phyloP scores from a whole-genome alignment of 1,140 invertebrate genomes.

The Neodiprion virginianus region DNA sequence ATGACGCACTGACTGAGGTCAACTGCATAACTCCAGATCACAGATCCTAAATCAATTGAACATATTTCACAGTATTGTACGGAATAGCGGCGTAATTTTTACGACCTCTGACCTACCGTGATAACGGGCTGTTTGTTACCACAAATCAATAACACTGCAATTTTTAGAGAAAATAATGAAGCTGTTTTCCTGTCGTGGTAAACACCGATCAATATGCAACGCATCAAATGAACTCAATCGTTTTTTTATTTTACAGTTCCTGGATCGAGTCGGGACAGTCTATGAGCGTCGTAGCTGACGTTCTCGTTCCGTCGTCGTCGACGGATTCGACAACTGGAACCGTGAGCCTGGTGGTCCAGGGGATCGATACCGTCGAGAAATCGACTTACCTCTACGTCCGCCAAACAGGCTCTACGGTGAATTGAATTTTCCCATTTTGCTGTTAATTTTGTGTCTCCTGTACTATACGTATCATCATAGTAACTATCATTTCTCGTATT shows the following conservation, averaged over 20 bases:
- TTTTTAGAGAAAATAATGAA: conserved; percentile 40
- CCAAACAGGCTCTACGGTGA: conserved; percentile 35
- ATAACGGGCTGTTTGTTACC: no score
- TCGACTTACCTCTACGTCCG: conserved; percentile 57
- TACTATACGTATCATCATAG: background rate
- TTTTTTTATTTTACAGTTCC: conserved; percentile 46
- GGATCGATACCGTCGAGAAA: conserved; percentile 51
- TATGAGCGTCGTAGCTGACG: conserved; percentile 60
- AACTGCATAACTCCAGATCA: no score
- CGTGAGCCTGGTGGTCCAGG: conserved; percentile 60
- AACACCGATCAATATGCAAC: background rate
- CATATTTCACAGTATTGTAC: background rate
- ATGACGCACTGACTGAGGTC: conserved; percentile 8
- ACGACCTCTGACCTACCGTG: background rate
- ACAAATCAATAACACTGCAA: conserved; percentile 39
- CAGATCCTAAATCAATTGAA: no score
- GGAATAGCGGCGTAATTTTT: no score
- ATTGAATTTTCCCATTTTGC: background rate
- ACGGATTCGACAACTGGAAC: conserved; percentile 62
- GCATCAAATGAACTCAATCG: background rate
- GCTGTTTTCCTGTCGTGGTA: conserved; percentile 31
- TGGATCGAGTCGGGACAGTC: conserved; percentile 62
- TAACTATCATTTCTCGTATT: background rate
- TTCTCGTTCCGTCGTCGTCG: conserved; percentile 57
- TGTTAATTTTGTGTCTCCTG: background rate